These are phyloP conservation scores for Eriosoma lanigerum DNA, from an alignment of 1,140 invertebrate species.

Conservation along the genomic window DNA sequence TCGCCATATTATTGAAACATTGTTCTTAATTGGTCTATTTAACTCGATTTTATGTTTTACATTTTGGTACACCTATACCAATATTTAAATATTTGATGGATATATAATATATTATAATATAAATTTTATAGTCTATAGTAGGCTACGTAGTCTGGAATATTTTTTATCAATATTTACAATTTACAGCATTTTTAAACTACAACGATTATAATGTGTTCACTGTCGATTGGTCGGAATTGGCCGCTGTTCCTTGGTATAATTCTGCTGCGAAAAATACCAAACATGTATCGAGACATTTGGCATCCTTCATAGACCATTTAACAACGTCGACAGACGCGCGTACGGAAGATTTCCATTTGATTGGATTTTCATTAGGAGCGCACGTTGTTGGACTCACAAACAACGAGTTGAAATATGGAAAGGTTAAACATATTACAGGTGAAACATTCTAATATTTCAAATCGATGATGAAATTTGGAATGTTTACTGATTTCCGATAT, in stretches of 20 bases:
- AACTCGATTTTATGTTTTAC: too few relatives aligned
- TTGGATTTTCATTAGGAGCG: conserved; percentile 57
- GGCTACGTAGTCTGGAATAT: background rate
- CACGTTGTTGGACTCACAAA: conserved; percentile 57
- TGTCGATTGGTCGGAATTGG: conserved; percentile 67
- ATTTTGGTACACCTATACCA: too few relatives aligned
- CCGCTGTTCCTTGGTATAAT: conserved; percentile 57
- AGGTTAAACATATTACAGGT: conserved; percentile 59
- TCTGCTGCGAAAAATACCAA: conserved; percentile 55
- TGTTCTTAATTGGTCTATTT: too few relatives aligned
- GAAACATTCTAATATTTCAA: background rate
- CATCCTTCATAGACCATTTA: conserved; percentile 55
- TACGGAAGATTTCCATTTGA: conserved; percentile 54
- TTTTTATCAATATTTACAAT: background rate
- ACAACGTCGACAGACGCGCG: conserved; percentile 47
- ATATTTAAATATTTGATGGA: too few relatives aligned
- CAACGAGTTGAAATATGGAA: conserved; percentile 57
- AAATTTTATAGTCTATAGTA: too few relatives aligned
- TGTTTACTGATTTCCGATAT: background rate
- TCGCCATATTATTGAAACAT: too few relatives aligned
- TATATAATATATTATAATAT: too few relatives aligned
- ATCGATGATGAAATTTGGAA: background rate
- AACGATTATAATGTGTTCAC: conserved; percentile 66
- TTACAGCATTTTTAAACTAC: conserved; percentile 61
- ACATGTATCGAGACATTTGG: conserved; percentile 54